Conservation (phyloP, 2,888 invertebrate species). For the Thymelicus lineola region DNA sequence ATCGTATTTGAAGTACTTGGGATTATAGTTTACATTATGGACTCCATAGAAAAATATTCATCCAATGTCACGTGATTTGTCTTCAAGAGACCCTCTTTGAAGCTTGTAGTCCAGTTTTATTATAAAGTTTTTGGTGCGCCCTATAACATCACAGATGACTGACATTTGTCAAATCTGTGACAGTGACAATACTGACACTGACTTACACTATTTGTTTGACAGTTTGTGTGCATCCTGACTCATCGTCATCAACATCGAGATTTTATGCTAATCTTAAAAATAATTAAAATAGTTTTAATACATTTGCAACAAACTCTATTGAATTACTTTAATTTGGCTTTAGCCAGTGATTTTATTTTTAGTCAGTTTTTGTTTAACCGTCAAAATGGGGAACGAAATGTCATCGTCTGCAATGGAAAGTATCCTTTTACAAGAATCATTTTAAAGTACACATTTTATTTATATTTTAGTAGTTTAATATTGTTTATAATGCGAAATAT, state of each 20-base stretch:
- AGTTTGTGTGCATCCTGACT: neutral
- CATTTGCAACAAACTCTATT: constrained; percentile 2
- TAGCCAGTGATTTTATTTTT: constrained; percentile 52
- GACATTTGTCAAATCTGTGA: neutral
- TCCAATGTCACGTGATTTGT: no score
- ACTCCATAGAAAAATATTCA: no score
- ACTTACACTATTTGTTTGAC: neutral
- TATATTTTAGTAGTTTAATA: neutral
- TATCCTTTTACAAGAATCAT: constrained; percentile 88
- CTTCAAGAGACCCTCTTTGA: no score
- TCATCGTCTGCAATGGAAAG: constrained; percentile 95
- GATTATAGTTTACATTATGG: no score
- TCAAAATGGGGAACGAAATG: constrained; percentile 95
- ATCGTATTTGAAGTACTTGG: no score
- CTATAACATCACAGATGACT: no score
- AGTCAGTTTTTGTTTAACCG: constrained; percentile 57
- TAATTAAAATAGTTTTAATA: constrained; percentile 19
- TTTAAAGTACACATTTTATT: constrained; percentile 24
- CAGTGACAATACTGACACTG: no score
- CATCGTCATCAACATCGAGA: neutral
- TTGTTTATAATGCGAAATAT: no score
- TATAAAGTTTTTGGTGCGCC: no score
- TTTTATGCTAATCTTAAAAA: no score
- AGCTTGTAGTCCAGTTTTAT: no score
- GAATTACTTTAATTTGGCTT: constrained; percentile 41